phyloP scores from a whole-genome alignment of 2,888 invertebrate genomes.

The Parnassius orleans region DNA sequence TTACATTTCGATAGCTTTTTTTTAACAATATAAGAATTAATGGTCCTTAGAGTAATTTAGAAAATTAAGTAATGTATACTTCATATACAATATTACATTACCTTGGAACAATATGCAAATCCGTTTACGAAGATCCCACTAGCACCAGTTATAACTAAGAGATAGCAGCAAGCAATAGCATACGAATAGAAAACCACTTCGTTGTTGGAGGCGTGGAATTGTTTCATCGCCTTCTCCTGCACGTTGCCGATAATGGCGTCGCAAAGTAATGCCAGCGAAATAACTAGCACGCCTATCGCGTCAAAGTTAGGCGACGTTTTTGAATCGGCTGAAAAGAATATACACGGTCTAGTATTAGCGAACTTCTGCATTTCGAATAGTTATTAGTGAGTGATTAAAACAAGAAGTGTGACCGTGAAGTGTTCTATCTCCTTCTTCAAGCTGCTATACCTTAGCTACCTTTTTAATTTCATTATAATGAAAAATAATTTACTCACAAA shows the following conservation, averaged over 20 bases:
- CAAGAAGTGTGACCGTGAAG: too few relatives aligned
- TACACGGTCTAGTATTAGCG: too few relatives aligned
- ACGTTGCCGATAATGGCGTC: conserved; percentile 98
- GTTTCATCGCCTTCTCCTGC: conserved; percentile 97
- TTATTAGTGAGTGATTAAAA: too few relatives aligned
- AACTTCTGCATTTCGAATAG: too few relatives aligned
- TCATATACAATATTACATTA: not conserved
- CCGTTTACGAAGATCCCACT: conserved; percentile 89
- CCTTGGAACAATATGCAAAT: conserved; percentile 85
- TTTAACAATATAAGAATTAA: too few relatives aligned
- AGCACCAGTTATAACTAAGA: conserved; percentile 85
- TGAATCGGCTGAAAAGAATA: conserved; percentile 83
- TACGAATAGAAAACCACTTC: conserved; percentile 97
- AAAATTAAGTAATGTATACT: not conserved
- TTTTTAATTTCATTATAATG: too few relatives aligned
- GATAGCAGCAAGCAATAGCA: conserved; percentile 91
- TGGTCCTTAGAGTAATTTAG: too few relatives aligned
- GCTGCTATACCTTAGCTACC: too few relatives aligned
- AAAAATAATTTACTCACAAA: too few relatives aligned
- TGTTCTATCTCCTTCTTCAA: too few relatives aligned
- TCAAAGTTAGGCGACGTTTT: conserved; percentile 88
- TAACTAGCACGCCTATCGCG: conserved; percentile 85
- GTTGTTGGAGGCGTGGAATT: conserved; percentile 89
- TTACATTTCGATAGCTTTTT: too few relatives aligned
- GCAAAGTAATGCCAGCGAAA: conserved; percentile 92